These are phyloP conservation scores for Simalia tracyae DNA, from an alignment of 2,797 vertebrate genomes.

Conservation along the genomic window DNA sequence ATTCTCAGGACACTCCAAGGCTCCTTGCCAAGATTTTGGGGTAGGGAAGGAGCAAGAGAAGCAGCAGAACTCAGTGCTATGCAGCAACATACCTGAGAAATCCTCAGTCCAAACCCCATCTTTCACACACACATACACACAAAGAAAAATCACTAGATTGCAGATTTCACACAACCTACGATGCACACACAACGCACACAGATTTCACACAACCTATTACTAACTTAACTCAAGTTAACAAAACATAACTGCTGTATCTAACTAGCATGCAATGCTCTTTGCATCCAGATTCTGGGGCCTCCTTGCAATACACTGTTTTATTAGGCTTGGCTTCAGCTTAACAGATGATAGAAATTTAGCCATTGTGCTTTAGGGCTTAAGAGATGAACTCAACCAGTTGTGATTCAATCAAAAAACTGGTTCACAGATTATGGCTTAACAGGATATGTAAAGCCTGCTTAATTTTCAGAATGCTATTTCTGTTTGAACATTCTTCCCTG, in stretches of 20 bases:
- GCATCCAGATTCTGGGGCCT: not conserved
- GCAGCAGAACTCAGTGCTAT: not conserved
- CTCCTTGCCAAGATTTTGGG: not conserved
- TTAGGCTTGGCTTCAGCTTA: not conserved
- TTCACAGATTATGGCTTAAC: not conserved
- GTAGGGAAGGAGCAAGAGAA: not conserved
- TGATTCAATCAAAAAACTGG: not conserved
- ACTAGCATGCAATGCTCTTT: not conserved
- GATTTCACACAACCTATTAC: not conserved
- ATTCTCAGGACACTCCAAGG: not conserved
- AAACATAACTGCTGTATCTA: not conserved
- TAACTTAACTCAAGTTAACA: not conserved
- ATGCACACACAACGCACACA: no score
- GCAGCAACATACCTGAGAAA: not conserved
- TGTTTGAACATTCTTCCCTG: no score
- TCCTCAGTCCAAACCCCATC: not conserved
- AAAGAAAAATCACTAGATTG: not conserved
- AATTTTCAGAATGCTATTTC: not conserved
- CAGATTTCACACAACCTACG: not conserved
- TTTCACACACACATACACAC: no score
- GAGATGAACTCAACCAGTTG: not conserved
- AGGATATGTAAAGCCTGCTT: not conserved
- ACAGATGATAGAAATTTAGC: not conserved
- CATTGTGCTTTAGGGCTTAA: not conserved
- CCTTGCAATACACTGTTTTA: not conserved